phyloP scores from a whole-genome alignment of 2,888 invertebrate genomes.

The Encarsia formosa region DNA sequence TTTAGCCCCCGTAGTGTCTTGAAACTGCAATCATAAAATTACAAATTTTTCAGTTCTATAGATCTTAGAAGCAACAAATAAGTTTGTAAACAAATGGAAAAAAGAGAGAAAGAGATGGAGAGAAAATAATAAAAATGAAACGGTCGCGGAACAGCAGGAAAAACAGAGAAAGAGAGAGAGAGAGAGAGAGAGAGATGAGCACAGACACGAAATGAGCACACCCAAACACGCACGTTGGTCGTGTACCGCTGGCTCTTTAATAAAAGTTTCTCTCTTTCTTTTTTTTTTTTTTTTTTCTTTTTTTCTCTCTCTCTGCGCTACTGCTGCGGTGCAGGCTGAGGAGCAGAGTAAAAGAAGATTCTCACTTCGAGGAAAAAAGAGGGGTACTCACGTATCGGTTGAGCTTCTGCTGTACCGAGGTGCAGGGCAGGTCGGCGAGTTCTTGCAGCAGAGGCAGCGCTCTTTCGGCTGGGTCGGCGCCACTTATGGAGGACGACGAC shows the following conservation, averaged over 20 bases:
- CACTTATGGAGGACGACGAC: too few species aligned
- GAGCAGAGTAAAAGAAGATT: neutral
- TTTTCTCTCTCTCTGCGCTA: too few species aligned
- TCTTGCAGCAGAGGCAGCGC: slow-evolving; percentile 39
- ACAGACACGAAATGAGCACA: neutral
- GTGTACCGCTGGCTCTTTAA: too few species aligned
- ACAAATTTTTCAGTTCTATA: too few species aligned
- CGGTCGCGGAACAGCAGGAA: neutral
- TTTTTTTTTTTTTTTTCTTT: too few species aligned
- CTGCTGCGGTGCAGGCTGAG: too few species aligned
- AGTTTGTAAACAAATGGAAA: neutral
- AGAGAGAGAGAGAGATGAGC: neutral
- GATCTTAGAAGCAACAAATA: neutral
- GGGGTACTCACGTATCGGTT: slow-evolving; percentile 58
- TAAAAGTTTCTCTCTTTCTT: too few species aligned
- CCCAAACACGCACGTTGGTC: too few species aligned
- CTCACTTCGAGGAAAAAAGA: neutral
- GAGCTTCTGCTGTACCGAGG: slow-evolving; percentile 57
- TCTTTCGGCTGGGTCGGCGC: slow-evolving; percentile 1
- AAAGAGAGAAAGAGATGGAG: neutral
- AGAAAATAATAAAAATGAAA: neutral
- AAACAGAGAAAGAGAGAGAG: neutral
- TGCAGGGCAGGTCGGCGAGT: slow-evolving; percentile 38
- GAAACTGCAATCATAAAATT: slow-evolving; percentile 39
- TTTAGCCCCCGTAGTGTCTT: slow-evolving; percentile 54